Evolutionary conservation across 2,113 vertebrate genomes (phyloP).

Genomic region (Notothenia coriiceps): DNA sequence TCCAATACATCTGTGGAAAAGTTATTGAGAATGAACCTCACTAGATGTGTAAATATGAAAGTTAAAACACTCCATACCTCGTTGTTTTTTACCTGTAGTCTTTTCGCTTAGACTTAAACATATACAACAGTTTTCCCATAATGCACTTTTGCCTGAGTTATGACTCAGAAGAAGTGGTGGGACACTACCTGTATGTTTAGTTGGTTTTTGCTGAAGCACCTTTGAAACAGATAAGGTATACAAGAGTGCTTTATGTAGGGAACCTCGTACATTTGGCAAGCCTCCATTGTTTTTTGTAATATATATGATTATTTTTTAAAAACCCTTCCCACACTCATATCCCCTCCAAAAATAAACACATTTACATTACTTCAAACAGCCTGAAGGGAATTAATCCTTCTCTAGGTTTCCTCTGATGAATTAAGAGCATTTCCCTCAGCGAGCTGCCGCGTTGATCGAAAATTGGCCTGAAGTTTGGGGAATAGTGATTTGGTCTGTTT

Average conservation of each 20-base stretch:
- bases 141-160: background rate
- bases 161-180: background rate
- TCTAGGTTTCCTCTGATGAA: conserved; percentile 70
- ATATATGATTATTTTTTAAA: background rate
- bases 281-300: background rate
- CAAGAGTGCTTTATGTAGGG: background rate
- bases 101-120: background rate
- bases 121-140: too few relatives aligned
- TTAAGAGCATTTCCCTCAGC: conserved; percentile 74
- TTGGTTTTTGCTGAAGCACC: background rate
- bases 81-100: background rate
- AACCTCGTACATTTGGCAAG: background rate
- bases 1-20: too few relatives aligned
- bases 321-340: background rate
- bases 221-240: background rate
- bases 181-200: too few relatives aligned
- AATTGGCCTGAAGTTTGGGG: conserved; percentile 81
- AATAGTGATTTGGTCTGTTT: conserved; percentile 83
- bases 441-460: conserved; percentile 65
- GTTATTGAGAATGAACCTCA: too few relatives aligned
- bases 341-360: conserved; percentile 69
- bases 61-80: background rate
- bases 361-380: conserved; percentile 74
- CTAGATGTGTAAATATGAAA: too few relatives aligned
- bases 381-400: conserved; percentile 66